Evolutionary conservation across 2,113 vertebrate genomes (phyloP).

Genomic region (Centropus unirufus): DNA sequence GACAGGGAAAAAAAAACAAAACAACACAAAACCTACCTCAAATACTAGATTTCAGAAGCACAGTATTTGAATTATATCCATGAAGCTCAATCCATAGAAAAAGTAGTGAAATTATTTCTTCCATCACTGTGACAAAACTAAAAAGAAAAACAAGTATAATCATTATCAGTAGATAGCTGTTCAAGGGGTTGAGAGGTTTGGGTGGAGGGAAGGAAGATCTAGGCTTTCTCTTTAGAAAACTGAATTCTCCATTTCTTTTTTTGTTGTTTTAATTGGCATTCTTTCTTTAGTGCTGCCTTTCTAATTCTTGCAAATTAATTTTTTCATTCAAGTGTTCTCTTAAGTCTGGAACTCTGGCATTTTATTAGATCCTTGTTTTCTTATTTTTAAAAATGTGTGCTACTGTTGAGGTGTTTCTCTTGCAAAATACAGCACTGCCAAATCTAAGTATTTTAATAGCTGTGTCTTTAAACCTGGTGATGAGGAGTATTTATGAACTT

Average conservation of each 20-base stretch:
- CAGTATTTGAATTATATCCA: not conserved
- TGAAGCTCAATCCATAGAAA: not conserved
- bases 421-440: not conserved
- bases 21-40: not conserved
- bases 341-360: not conserved
- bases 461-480: not conserved
- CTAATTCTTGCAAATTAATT: not conserved
- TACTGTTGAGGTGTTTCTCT: not conserved
- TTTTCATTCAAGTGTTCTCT: not conserved
- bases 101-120: not conserved
- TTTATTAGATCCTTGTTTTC: not conserved
- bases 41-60: not conserved
- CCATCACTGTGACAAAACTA: not conserved
- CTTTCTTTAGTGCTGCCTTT: not conserved
- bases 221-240: not conserved
- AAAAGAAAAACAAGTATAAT: not conserved
- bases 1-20: not conserved
- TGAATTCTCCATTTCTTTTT: not conserved
- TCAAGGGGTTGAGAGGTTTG: not conserved
- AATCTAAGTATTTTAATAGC: not conserved
- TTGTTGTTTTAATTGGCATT: not conserved
- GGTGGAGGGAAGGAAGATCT: not conserved
- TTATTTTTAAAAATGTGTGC: not conserved
- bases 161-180: not conserved
- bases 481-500: not conserved